phyloP scores from a whole-genome alignment of 2,888 invertebrate genomes.

The Hermaeophaga mercurialis region DNA sequence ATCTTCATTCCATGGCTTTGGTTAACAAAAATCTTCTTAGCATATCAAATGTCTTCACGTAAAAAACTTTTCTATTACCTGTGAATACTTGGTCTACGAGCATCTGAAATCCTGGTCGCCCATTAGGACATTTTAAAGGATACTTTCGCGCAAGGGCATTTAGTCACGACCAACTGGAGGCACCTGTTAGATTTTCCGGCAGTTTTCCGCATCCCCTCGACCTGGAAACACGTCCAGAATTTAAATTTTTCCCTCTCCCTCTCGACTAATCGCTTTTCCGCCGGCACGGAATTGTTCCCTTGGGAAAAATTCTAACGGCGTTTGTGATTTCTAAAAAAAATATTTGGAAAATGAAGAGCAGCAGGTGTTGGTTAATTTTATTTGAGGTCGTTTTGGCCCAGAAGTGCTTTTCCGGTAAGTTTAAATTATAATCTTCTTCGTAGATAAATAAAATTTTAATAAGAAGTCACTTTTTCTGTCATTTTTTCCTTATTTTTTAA shows the following conservation, averaged over 20 bases:
- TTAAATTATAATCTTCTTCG: too few species aligned
- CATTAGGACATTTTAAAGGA: slow-evolving; percentile 13
- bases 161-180: slow-evolving; percentile 25
- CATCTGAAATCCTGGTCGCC: slow-evolving; percentile 9
- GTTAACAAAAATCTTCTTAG: neutral
- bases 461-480: too few species aligned
- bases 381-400: slow-evolving; percentile 25
- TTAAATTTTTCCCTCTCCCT: slow-evolving; percentile 9
- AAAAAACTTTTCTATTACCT: slow-evolving; percentile 12
- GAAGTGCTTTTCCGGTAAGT: slow-evolving; percentile 29
- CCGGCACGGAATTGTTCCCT: neutral
- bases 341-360: slow-evolving; percentile 12
- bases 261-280: slow-evolving; percentile 11
- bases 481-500: too few species aligned
- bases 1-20: too few species aligned
- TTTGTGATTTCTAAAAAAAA: slow-evolving; percentile 5
- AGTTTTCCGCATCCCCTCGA: slow-evolving; percentile 38
- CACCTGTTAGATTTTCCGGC: slow-evolving; percentile 43
- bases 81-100: slow-evolving; percentile 13
- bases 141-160: slow-evolving; percentile 33
- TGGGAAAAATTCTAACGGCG: neutral
- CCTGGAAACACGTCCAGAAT: slow-evolving; percentile 23
- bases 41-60: neutral
- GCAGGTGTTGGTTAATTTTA: slow-evolving; percentile 21
- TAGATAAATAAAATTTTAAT: too few species aligned